Percentiles rank a stretch among this genome's conserved stretches.
Conservation (phyloP, 2,797 vertebrate species). For the Typhlichthys subterraneus region DNA sequence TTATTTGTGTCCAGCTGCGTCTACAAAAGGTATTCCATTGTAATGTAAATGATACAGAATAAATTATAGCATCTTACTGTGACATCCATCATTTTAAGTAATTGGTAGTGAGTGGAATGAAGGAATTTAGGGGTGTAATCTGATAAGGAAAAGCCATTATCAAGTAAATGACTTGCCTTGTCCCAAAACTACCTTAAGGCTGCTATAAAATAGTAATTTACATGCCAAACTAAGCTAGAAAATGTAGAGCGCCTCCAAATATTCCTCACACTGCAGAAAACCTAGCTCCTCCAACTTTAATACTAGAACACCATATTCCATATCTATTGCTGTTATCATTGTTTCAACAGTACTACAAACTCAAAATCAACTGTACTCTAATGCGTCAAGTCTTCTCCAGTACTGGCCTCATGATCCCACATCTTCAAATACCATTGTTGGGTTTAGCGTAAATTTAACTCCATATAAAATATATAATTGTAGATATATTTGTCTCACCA, state of each 20-base stretch:
- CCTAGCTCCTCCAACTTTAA: slow-evolving; percentile 13
- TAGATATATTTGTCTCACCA: not conserved
- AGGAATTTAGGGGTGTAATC: slow-evolving; percentile 25
- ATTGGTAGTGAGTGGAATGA: not conserved
- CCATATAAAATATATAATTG: too few relatives aligned
- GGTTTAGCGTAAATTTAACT: too few relatives aligned
- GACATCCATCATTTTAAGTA: slow-evolving; percentile 15
- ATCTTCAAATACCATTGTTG: not conserved
- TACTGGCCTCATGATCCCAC: not conserved
- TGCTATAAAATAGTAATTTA: slow-evolving; percentile 24
- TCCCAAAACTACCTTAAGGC: slow-evolving; percentile 19
- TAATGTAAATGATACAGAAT: slow-evolving; percentile 1
- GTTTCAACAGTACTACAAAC: not conserved
- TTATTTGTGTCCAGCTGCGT: not conserved
- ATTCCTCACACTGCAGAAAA: slow-evolving; percentile 11
- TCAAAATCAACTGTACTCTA: not conserved
- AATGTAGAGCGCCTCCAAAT: slow-evolving; percentile 25
- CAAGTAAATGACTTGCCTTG: slow-evolving; percentile 1
- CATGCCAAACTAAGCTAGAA: slow-evolving; percentile 13
- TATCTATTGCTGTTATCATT: slow-evolving; percentile 1
- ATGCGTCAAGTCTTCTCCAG: not conserved
- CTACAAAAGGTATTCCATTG: slow-evolving; percentile 6
- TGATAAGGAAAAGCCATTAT: slow-evolving; percentile 19
- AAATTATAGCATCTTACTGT: slow-evolving; percentile 11
- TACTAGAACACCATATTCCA: slow-evolving; percentile 18